Base-by-base conservation (phyloP, 2,113 vertebrate species). In the Clupea harengus region DNA sequence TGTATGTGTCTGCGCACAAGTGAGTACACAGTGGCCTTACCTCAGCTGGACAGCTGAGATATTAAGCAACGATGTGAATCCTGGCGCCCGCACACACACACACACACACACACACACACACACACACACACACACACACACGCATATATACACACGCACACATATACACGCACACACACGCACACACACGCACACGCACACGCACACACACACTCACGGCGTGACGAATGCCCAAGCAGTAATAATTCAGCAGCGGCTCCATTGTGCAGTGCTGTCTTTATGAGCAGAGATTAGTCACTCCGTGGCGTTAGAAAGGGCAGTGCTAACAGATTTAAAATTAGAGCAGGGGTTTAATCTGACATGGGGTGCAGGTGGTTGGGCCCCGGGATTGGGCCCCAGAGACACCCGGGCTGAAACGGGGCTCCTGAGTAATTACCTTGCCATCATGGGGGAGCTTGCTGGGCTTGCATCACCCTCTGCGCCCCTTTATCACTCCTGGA, bases 321-420 rank as follows among this genome's bases (percentile, higher is more conserved):
- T 87, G 90, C 92, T 93, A 94, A 94, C 94, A 94, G 92, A 94
- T 94, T 95, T 94, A 90, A 94, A 94, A 95, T 94, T 91, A 94
- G 92, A 93, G 89, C 82, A 45, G 88, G 87, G 85, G 39, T 39
- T 94, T 95, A 94, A 95, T 95, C 91, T 93, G 93, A 84, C 83
- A 20, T 18, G 89, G 93, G 94, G 94, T 92, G 92, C 95, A 95
- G 95, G 94, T 95, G 94, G 72, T 44, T 83, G 39, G 82, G 60
- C 45, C 83, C 88, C 89, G 6, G 83, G 92, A 95, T 95, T 92
- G 93, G 94, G 78, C 95, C 92, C 94, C 49, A 67, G 94, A 94
- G 94, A 94, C 85, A 94, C 85, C 28, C 5, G 72, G 81, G 85
- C 78, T 86, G 60, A 84, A 72, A 87, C 83, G 82, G 88, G 81